Evolutionary conservation across 2,797 vertebrate genomes (phyloP).

Genomic region (Pantherophis vulpinus): DNA sequence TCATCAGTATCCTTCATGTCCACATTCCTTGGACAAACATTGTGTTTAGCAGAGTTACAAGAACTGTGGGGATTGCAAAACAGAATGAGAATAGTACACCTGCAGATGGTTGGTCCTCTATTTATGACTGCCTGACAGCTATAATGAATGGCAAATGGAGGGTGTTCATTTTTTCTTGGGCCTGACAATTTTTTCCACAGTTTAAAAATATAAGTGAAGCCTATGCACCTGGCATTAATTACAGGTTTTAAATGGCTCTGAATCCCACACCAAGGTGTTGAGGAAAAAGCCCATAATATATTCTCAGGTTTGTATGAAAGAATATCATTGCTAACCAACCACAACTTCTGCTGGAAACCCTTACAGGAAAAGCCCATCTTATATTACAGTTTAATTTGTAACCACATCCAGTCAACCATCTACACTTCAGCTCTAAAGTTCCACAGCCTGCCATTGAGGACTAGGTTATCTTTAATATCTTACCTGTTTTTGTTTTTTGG

Average conservation of each 20-base stretch:
- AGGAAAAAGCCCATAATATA: conserved; percentile 41
- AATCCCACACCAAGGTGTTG: conserved; percentile 39
- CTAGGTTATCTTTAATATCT: conserved; percentile 6
- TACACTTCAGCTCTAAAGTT: conserved; percentile 35
- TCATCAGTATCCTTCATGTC: conserved; percentile 43
- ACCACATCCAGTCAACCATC: conserved; percentile 46
- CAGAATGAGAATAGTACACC: conserved; percentile 50
- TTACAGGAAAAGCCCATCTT: conserved; percentile 55
- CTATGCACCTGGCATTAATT: conserved; percentile 61
- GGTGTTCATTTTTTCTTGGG: conserved; percentile 45
- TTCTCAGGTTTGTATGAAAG: conserved; percentile 51
- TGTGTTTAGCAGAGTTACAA: conserved; percentile 58
- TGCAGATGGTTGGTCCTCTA: conserved; percentile 61
- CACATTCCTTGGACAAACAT: conserved; percentile 58
- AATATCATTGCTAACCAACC: conserved; percentile 55
- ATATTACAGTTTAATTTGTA: conserved; percentile 53
- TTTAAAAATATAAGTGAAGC: conserved; percentile 63
- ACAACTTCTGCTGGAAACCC: conserved; percentile 56
- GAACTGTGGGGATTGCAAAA: conserved; percentile 53
- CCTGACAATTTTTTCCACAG: conserved; percentile 38
- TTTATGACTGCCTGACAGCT: conserved; percentile 61
- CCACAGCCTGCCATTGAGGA: conserved; percentile 2
- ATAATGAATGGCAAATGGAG: conserved; percentile 59
- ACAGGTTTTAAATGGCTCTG: conserved; percentile 57
- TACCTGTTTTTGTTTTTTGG: background rate